Base-by-base conservation (phyloP, 2,888 invertebrate genomes). In the Dicroscelio sp. region DNA sequence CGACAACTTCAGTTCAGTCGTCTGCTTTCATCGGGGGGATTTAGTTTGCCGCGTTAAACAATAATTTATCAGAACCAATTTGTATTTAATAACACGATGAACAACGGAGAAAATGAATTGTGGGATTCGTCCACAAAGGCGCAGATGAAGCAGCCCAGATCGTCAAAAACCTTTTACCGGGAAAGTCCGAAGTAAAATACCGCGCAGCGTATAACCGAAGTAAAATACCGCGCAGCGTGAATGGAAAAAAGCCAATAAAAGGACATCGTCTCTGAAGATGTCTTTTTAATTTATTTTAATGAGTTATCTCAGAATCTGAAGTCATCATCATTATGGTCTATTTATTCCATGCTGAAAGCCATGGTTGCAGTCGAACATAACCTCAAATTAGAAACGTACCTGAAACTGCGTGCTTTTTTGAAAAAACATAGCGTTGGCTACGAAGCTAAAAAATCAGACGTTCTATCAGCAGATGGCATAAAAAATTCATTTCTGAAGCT, bases 381-480 rank as follows among this genome's bases (percentile, higher is more conserved):
- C 31, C 30, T 58, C 4, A 63, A 31, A 6, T 20, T 63, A 6
- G 17, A 31, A 31, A 63, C 14, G 35, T 71, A 43, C n/a, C 2
- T 27, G 14, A 31, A 27, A 48, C 17, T 71, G 10, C 35, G 10
- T 12, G 30, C 30, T 5, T 71, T 71, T 20, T 38, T 71, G 30
- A 71, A 71, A 71, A 17, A 8, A 1, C 17, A 71, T 20, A 6
- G n/a, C 43, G n/a, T 27, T 48, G 71, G 71, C 14, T 71, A 52
- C 52, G n/a, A 10, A 20, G 52, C n/a, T 4, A 52, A 52, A n/a
- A 52, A 52, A 52, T 6, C 52, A 10, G 84, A 43, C 30, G 65
- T 79, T 31, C 65, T 79, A 31, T 27, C 79, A 31, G 48, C 79
- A 48, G 79, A 48, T 23, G 27, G 31, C 20, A 3, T 79, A n/a